Evolutionary conservation across 2,888 invertebrate genomes (phyloP), one percentile per base, ranked within the genome.

Genomic region (Nezara viridula): DNA sequence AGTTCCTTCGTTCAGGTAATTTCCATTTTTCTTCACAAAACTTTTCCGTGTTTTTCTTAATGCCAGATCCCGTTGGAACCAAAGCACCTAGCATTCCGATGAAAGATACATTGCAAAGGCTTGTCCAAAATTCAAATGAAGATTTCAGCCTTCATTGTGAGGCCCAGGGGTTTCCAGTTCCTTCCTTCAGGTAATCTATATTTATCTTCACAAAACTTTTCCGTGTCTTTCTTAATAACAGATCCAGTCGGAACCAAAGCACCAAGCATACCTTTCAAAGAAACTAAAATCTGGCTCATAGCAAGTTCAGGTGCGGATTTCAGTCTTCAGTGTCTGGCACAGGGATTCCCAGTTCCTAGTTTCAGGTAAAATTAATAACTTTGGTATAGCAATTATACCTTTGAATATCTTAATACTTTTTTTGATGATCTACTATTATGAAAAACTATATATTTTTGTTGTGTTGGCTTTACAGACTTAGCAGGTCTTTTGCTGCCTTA

Each of bases 291-390:
- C 32, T 88, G 89, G 77, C 50, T 88, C n/a, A 89, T 88, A 3
- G 32, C 89, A 19, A 85, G 73, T 21, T 44, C 44, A 1, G 44
- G 52, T 37, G 88, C 32, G 12, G 86, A 90, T 89, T 89, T 88
- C 88, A 90, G 73, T 52, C 90, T 96, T 92, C 94, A 95, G 91
- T 96, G 96, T 92, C 95, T 95, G 93, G 95, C 96, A 86, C 96
- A 96, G 93, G 95, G 95, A 91, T 95, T 95, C 92, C 96, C 96
- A 91, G 94, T 95, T 92, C 96, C 96, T 91, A 93, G 94, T 92
- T 96, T 95, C 95, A 96, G 95, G 96, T 96, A 95, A 91, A 89
- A 88, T 90, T 66, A 90, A 90, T 49, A 89, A 89, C 47, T 90
- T 90, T 89, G 90, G 91, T 91, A 90, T 89, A 16, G 9, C 21